A percentile compares a stretch with the other conserved stretches of the same genome.
Conservation (phyloP, 2,113 vertebrate genomes). For the Empidonax traillii region DNA sequence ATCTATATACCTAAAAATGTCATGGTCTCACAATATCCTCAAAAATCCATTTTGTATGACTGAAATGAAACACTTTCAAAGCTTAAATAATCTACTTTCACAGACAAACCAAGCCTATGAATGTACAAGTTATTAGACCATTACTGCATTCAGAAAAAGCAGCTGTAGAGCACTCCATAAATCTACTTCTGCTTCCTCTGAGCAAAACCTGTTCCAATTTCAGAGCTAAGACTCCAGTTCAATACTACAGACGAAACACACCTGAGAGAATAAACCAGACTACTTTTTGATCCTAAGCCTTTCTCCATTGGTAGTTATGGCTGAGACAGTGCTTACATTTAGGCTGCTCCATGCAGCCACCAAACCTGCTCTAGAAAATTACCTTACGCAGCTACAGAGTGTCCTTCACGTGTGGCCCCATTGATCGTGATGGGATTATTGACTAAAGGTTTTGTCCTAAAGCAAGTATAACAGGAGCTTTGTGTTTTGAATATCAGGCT, state of each 20-base stretch:
- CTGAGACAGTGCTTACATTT: neutral
- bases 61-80: neutral
- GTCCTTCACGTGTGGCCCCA: fast-evolving
- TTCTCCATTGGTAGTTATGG: neutral
- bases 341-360: neutral
- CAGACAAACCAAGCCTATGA: neutral
- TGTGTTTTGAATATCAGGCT: neutral
- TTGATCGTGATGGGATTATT: neutral
- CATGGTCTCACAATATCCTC: neutral
- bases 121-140: neutral
- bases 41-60: neutral
- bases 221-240: neutral
- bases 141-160: neutral
- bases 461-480: neutral
- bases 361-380: neutral
- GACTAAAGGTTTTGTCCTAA: neutral
- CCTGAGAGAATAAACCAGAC: neutral
- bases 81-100: neutral
- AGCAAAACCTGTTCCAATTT: neutral
- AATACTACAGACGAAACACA: neutral
- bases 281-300: neutral
- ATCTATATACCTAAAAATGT: neutral
- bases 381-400: neutral
- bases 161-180: neutral
- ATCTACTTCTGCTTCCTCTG: neutral